Evolutionary conservation across 2,888 invertebrate species (phyloP).

Genomic region (Parnassius apollo): DNA sequence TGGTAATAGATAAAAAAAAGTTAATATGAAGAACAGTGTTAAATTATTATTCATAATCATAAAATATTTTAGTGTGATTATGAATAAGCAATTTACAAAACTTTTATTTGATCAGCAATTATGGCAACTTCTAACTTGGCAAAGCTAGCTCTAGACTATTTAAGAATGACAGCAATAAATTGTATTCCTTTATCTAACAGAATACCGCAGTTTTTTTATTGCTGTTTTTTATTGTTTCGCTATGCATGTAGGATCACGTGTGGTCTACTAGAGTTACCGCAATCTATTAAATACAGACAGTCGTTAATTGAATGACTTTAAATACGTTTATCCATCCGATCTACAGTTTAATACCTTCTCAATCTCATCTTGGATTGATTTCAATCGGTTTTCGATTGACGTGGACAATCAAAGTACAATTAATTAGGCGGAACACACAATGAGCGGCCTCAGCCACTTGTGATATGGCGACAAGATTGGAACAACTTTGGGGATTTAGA

Average conservation of each 20-base stretch:
- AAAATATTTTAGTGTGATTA: too few relatives aligned
- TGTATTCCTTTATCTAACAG: too few relatives aligned
- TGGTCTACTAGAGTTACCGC: conserved; percentile 16
- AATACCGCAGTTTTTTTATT: too few relatives aligned
- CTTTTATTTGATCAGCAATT: too few relatives aligned
- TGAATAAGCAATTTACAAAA: too few relatives aligned
- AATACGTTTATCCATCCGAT: conserved; percentile 37
- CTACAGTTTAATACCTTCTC: conserved; percentile 58
- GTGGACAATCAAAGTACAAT: conserved; percentile 60
- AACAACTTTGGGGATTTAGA: conserved; percentile 20
- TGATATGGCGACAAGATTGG: conserved; percentile 16
- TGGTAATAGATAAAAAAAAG: too few relatives aligned
- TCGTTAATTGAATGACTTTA: conserved; percentile 16
- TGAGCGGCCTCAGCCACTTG: conserved; percentile 12
- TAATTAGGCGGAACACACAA: conserved; percentile 54
- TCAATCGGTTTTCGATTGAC: conserved; percentile 42
- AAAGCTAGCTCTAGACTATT: too few relatives aligned
- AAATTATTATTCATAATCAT: too few relatives aligned
- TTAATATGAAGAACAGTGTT: too few relatives aligned
- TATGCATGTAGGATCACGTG: conserved; percentile 5
- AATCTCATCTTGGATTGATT: conserved; percentile 40
- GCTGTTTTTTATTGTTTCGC: too few relatives aligned
- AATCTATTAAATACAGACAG: conserved; percentile 13
- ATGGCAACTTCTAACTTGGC: too few relatives aligned
- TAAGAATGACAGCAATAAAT: too few relatives aligned